Base-by-base conservation (phyloP, 2,113 vertebrate genomes). In the Pipra filicauda region DNA sequence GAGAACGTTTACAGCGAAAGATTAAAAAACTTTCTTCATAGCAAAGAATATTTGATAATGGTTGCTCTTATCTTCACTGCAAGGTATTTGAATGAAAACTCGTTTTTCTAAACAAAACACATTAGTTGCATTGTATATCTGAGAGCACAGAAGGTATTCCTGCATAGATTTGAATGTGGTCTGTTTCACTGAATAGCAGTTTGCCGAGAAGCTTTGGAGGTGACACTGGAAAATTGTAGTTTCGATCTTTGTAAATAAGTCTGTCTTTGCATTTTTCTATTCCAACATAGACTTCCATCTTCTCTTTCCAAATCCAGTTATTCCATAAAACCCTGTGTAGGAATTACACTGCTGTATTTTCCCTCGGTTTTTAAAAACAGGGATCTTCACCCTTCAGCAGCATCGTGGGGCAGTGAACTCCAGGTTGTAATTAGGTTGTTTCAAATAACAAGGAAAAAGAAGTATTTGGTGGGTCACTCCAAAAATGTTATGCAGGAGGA, bases 31-130 rank as follows among this genome's bases (percentile, higher is more conserved):
- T 95, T 97, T 95, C 87, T 97, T 88, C 96, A 87, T 97, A 97
- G 97, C 94, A 96, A 96, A 97, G 98, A 98, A 98, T 95, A 97
- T 95, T 97, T 96, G 98, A 98, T 99, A 99, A 99, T 99, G 99
- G 99, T 99, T 99, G 99, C 98, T 98, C 98, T 98, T 98, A 98
- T 98, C 98, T 98, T 98, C 98, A 96, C 81, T 92, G 89, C 69
- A 57, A 95, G 96, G 96, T 95, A 79, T 95, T 95, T 61, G 93
- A 89, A 92, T 57, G 95, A 94, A 69, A 94, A 89, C 83, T 84
- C 79, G 57, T 84, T 92, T 78, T 95, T 89, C 88, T 94, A 76
- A 94, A 39, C 96, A 79, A 90, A 69, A 75, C 81, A 39, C 74
- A 12, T 77, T 73, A 95, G 77, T 66, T 91, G 37, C 3, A 15